A percentile compares a stretch with the other conserved stretches of the same genome.
phyloP scores from a whole-genome alignment of 1,140 invertebrate genomes.

The Kradibia gibbosae region DNA sequence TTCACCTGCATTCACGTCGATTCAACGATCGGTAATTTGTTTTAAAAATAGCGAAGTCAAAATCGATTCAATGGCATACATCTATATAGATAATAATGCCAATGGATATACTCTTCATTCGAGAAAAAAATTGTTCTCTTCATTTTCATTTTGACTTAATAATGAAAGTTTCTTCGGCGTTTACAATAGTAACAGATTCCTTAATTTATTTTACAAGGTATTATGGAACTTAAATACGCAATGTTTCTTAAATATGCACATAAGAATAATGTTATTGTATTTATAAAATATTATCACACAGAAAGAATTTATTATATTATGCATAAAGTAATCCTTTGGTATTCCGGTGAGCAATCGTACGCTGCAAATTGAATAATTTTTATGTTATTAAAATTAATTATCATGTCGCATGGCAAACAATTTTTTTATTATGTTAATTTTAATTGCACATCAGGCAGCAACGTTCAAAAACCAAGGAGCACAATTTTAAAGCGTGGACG shows the following conservation, averaged over 20 bases:
- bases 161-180: neutral
- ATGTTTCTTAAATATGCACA: neutral
- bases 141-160: too few species aligned
- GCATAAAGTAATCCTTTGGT: constrained; percentile 30
- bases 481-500: constrained; percentile 64
- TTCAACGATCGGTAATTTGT: too few species aligned
- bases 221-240: neutral
- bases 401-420: constrained; percentile 42
- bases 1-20: too few species aligned
- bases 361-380: constrained; percentile 34
- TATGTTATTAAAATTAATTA: constrained; percentile 41
- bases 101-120: too few species aligned
- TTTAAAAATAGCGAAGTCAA: too few species aligned
- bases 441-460: constrained; percentile 55
- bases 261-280: neutral
- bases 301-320: neutral
- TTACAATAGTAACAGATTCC: neutral
- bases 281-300: neutral
- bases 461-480: constrained; percentile 53
- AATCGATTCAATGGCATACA: too few species aligned
- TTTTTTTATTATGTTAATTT: constrained; percentile 53
- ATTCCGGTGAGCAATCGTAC: constrained; percentile 23
- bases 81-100: too few species aligned
- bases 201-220: neutral
- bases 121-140: too few species aligned